Percentiles rank a stretch among this genome's conserved stretches.
phyloP scores from a whole-genome alignment of 2,797 vertebrate genomes.

The Aulostomus chinensis region DNA sequence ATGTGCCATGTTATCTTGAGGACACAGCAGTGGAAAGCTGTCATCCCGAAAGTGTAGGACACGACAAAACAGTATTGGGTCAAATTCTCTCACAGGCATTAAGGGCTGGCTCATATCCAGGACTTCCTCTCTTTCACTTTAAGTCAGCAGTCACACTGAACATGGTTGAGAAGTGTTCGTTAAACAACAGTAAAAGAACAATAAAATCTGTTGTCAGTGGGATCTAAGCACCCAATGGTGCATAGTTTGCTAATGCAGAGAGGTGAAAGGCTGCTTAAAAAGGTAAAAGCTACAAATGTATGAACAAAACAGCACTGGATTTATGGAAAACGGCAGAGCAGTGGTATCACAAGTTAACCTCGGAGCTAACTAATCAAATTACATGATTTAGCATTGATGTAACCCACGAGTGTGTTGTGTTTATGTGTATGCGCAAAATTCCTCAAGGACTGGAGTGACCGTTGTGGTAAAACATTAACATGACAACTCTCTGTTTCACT shows the following conservation, averaged over 20 bases:
- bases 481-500: too few species aligned
- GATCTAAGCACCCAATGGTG: background rate
- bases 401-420: too few species aligned
- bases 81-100: slow-evolving; percentile 2
- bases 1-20: slow-evolving; percentile 6
- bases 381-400: too few species aligned
- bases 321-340: background rate
- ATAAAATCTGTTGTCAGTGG: background rate
- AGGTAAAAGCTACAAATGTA: background rate
- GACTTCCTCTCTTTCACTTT: slow-evolving; percentile 34
- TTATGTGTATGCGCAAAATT: too few species aligned
- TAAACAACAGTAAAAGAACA: background rate
- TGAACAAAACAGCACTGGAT: slow-evolving; percentile 1
- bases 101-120: slow-evolving; percentile 21
- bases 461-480: too few species aligned
- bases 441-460: too few species aligned
- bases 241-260: background rate
- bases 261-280: background rate
- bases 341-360: slow-evolving; percentile 38
- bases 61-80: background rate
- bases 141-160: slow-evolving; percentile 38
- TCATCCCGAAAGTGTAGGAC: background rate
- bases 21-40: background rate
- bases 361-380: slow-evolving; percentile 31
- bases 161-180: background rate